Conservation (phyloP, 2,797 vertebrate genomes). For the Malurus leucopterus region DNA sequence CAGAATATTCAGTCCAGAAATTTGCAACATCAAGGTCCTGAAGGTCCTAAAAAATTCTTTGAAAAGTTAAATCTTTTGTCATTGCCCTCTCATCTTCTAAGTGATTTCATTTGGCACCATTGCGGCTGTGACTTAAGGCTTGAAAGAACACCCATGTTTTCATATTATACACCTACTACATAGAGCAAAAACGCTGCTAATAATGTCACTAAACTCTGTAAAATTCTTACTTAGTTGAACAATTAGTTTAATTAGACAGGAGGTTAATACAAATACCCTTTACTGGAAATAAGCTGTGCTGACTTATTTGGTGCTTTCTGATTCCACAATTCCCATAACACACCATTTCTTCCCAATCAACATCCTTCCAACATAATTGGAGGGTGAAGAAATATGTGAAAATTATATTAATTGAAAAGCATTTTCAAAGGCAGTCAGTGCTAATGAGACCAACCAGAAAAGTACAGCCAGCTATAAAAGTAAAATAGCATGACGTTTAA, state of each 20-base stretch:
- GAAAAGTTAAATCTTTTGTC: neutral
- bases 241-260: neutral
- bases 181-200: neutral
- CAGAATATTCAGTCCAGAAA: neutral
- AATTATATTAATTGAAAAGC: constrained; percentile 17
- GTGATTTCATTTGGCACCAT: neutral
- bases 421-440: constrained; percentile 25
- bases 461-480: neutral
- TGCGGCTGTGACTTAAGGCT: neutral
- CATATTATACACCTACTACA: neutral
- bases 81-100: neutral
- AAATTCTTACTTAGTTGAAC: neutral
- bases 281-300: neutral
- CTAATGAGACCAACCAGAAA: constrained; percentile 15
- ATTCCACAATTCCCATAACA: neutral
- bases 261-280: neutral
- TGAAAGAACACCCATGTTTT: neutral
- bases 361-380: neutral
- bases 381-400: neutral
- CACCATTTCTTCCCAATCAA: neutral
- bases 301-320: neutral
- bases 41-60: neutral
- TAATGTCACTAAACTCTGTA: neutral
- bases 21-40: neutral
- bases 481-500: constrained; percentile 7